Base-by-base conservation (phyloP, 2,113 vertebrate species). In the Syrmaticus mikado region DNA sequence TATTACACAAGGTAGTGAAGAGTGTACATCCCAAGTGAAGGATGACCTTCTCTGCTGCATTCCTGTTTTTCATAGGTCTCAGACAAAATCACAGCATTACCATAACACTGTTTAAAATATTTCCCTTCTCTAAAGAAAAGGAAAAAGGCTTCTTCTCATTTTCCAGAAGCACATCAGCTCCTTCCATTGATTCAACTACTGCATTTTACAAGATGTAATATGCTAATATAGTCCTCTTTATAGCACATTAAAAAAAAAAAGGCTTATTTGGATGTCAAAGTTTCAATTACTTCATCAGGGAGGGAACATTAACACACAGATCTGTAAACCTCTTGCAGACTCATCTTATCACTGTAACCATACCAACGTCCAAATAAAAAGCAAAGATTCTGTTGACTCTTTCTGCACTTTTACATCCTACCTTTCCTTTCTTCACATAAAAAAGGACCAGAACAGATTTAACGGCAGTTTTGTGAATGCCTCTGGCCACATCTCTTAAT, bases 211-310 rank as follows among this genome's bases (percentile, higher is more conserved):
- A 55, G 34, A 25, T 30, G 8, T 3, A 82, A 60, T 64, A 55
- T 79, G 53, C 27, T 58, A 64, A 52, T 7, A 6, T 17, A 55
- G 24, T n/a, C 8, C 48, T 71, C 40, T 46, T 52, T 57, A 40
- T 6, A 64, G 17, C 40, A 73, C 10, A 68, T 75, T 1, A 13
- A 46, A 27, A 53, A 53, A 52, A 53, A 65, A 76, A 55, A 46
- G 48, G 7, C 5, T 73, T 79, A 73, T 80, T 92, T 92, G 43
- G 36, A 62, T 36, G 13, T 58, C 60, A 80, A 83, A 95, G 46
- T 48, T 70, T 85, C 53, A 40, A 8, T 36, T 2, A 20, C 18
- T 80, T 87, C 1, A 1, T 11, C 25, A 64, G 8, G 32, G 41
- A 7, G 14, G 8, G 50, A 94, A 72, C 20, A 22, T 16, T 18